Base-by-base conservation (phyloP, 35 echinoderm and acorn worm genomes). In the Acanthaster planci region DNA sequence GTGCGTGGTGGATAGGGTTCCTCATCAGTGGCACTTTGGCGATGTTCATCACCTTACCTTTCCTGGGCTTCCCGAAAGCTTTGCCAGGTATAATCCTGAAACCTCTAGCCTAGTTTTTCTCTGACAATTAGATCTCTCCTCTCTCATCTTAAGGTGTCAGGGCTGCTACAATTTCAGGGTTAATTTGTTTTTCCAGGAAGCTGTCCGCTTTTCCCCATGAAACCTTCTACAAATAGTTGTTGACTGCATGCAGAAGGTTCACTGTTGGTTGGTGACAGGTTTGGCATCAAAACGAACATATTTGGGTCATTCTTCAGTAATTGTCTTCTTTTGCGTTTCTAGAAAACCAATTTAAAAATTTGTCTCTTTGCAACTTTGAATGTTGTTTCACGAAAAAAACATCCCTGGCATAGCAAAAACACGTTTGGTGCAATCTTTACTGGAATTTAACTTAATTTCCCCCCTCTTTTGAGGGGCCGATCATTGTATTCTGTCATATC, bases 1-100 rank as follows among this genome's bases (percentile, higher is more conserved):
- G 95, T 23, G 95, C 95, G 12, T 97, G 95, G 95, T 97, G 95
- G 95, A 78, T 97, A 3, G 95, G 95, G 0, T 97, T 97, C 57
- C 80, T 97, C 39, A 36, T 97, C 1, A 93, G 85, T 19, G 88
- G 92, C n/a, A 38, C 40, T 0, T 57, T 93, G 17, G 85, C 88
- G 3, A 42, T 93, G 8, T 26, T 51, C 44, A 38, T 97, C 36
- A 77, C 84, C n/a, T 29, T 99, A 58, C 96, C 96, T 10, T 91
- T 99, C 76, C 82, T 93, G 1, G 89, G 78, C 39, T 99, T 91
- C 79, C 96, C 96, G 53, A 87, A 84, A 68, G 76, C 92, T 23
- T 42, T 99, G 57, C 96, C 96, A 86, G 96, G 96, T 94, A 89
- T 52, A 57, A 8, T 12, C 42, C 4, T 47, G 42, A 47, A 47